phyloP scores from a whole-genome alignment of 2,113 vertebrate species.

The Emydocephalus ijimae region DNA sequence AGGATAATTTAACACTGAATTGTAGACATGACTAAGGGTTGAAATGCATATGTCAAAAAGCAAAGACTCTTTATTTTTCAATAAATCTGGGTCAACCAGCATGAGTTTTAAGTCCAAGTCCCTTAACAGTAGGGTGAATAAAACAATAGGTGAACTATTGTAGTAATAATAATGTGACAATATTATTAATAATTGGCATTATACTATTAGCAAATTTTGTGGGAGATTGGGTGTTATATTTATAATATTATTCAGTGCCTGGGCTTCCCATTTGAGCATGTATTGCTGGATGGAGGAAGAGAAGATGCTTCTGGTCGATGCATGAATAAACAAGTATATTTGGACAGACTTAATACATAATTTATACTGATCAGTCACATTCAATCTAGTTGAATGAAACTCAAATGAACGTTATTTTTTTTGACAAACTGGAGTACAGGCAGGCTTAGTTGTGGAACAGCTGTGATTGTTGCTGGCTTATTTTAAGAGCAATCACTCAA shows the following conservation, averaged over 20 bases:
- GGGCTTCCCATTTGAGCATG: slow-evolving; percentile 7
- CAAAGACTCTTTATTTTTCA: background rate
- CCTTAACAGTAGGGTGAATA: background rate
- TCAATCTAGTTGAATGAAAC: slow-evolving; percentile 77
- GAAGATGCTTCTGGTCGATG: slow-evolving; percentile 79
- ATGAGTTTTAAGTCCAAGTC: background rate
- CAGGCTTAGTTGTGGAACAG: slow-evolving; percentile 53
- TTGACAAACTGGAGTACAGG: slow-evolving; percentile 75
- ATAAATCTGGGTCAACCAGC: background rate
- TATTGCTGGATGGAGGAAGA: slow-evolving; percentile 62
- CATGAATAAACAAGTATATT: slow-evolving; percentile 89
- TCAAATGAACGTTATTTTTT: slow-evolving; percentile 87
- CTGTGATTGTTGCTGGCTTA: slow-evolving; percentile 44
- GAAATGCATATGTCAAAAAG: background rate
- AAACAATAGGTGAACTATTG: slow-evolving; percentile 40
- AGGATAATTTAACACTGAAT: background rate
- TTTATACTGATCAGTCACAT: slow-evolving; percentile 86
- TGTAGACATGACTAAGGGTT: background rate
- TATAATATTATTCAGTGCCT: slow-evolving; percentile 32
- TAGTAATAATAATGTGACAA: background rate
- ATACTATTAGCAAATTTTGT: background rate
- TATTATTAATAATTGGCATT: background rate
- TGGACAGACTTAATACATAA: slow-evolving; percentile 90
- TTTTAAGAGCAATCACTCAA: slow-evolving; percentile 51
- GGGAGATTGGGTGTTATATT: slow-evolving; percentile 30